Conservation (phyloP, 2,797 vertebrate genomes). For the Propithecus perrieri region DNA sequence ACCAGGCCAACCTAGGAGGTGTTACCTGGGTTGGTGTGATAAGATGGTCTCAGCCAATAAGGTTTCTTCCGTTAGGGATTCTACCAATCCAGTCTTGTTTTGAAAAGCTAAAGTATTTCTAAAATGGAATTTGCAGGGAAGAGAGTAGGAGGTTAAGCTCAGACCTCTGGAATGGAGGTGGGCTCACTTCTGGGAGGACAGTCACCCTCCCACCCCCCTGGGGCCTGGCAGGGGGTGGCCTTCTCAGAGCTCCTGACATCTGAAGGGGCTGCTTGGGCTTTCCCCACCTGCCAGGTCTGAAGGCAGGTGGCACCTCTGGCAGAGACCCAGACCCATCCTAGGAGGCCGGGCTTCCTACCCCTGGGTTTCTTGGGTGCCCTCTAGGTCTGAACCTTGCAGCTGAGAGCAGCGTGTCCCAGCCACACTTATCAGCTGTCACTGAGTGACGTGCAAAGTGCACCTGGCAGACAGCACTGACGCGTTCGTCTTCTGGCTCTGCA, state of each 20-base stretch:
- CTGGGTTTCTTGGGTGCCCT: neutral
- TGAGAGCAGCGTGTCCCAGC: neutral
- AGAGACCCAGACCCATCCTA: neutral
- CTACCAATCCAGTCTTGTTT: neutral
- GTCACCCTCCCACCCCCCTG: too few relatives aligned
- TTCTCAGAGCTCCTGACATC: neutral
- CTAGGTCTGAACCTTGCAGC: neutral
- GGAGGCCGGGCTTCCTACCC: neutral
- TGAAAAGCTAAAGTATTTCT: neutral
- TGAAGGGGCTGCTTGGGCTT: neutral
- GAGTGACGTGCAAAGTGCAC: neutral
- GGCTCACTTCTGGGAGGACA: neutral
- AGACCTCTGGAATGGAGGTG: neutral
- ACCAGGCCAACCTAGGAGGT: neutral
- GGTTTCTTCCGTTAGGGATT: neutral
- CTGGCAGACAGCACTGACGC: fast-evolving
- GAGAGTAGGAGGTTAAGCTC: neutral
- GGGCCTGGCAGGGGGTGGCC: neutral
- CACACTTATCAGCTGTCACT: neutral
- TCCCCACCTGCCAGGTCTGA: neutral
- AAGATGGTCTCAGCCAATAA: neutral
- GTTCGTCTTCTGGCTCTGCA: fast-evolving
- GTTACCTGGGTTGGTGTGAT: too few relatives aligned
- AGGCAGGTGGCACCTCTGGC: neutral
- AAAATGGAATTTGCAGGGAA: neutral